phyloP scores from a whole-genome alignment of 92 coral and sea anemone species.

The Pocillopora meandrina region DNA sequence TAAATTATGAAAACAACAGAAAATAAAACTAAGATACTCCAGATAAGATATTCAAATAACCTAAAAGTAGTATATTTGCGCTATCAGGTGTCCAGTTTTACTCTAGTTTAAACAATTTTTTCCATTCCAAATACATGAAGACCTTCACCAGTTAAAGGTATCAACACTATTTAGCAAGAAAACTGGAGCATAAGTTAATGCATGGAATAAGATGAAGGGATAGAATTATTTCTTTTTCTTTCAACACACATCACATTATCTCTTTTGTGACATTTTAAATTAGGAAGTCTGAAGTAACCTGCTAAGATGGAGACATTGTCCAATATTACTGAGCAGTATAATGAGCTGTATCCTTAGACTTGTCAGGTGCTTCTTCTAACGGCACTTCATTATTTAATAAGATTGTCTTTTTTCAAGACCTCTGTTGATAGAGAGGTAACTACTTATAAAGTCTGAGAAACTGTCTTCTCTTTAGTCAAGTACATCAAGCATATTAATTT shows the following conservation, averaged over 20 bases:
- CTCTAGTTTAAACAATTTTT: background rate
- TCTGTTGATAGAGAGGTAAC: slow-evolving; percentile 7
- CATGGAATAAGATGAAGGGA: background rate
- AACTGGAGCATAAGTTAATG: no score
- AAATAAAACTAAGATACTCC: background rate
- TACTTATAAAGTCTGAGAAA: slow-evolving; percentile 20
- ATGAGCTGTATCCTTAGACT: background rate
- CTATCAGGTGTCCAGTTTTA: background rate
- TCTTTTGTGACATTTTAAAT: background rate
- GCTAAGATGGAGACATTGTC: background rate
- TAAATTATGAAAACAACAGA: background rate
- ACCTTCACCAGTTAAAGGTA: background rate
- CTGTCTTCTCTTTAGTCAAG: slow-evolving; percentile 22
- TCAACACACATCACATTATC: background rate
- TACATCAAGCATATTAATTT: background rate
- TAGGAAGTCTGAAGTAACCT: background rate
- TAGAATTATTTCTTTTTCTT: background rate
- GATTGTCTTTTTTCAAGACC: slow-evolving; percentile 2
- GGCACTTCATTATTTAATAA: slow-evolving; percentile 1
- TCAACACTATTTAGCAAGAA: background rate
- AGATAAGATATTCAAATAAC: background rate
- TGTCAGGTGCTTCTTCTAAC: background rate
- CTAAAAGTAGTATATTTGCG: background rate
- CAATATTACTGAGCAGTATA: background rate
- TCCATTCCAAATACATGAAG: background rate